Conservation (phyloP, 2,113 vertebrate species). For the Periophthalmodon schlosseri region DNA sequence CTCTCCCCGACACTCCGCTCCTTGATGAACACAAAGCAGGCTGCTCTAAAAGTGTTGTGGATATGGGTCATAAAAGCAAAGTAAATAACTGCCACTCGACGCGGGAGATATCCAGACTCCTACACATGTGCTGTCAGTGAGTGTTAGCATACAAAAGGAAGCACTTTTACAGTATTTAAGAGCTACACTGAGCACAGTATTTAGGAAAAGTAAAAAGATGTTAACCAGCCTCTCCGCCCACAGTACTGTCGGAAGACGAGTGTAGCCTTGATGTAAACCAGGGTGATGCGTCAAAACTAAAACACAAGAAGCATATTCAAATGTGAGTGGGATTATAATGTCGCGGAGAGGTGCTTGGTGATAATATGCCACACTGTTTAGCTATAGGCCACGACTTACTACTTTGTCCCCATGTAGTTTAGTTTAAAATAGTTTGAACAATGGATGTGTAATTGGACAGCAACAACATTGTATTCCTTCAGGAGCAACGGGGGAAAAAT, state of each 20-base stretch:
- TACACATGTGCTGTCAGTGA: background rate
- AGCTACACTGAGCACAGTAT: conserved; percentile 2
- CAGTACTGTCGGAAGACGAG: conserved; percentile 20
- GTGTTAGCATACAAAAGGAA: conserved; percentile 11
- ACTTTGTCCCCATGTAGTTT: background rate
- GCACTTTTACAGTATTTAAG: conserved; percentile 40
- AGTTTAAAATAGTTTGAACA: background rate
- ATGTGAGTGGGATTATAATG: conserved; percentile 1
- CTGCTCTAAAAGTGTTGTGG: conserved; percentile 4
- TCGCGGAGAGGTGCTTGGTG: conserved; percentile 7
- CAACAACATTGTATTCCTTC: conserved; percentile 11
- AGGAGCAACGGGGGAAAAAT: conserved; percentile 12
- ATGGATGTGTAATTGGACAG: conserved; percentile 7
- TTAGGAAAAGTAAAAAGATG: conserved; percentile 19
- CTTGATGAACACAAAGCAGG: conserved; percentile 8
- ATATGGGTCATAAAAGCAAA: background rate
- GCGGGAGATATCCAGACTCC: background rate
- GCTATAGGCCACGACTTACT: background rate
- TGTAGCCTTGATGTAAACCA: conserved; percentile 36
- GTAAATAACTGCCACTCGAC: background rate
- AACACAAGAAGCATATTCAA: background rate
- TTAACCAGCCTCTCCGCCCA: conserved; percentile 26
- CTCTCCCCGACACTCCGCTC: conserved; percentile 11
- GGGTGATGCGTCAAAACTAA: conserved; percentile 14
- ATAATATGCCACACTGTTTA: background rate